Evolutionary conservation across 2,113 vertebrate genomes (phyloP).

Genomic region (Alligator sinensis): DNA sequence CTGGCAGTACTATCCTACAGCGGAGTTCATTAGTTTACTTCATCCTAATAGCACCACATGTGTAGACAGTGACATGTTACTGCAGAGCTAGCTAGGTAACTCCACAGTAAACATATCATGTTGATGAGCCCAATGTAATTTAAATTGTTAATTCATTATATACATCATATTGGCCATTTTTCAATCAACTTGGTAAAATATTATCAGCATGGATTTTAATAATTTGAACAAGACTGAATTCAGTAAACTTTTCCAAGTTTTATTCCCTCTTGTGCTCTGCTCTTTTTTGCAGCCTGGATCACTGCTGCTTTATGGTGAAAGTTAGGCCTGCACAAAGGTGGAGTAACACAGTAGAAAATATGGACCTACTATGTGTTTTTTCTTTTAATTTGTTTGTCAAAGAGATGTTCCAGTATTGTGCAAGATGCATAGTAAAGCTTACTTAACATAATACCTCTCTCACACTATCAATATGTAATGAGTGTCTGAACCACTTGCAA

Average conservation of each 20-base stretch:
- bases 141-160: background rate
- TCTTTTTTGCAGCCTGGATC: background rate
- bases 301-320: background rate
- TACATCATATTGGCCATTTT: background rate
- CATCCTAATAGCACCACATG: too few species aligned
- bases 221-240: background rate
- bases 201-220: background rate
- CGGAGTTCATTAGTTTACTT: too few species aligned
- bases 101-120: too few species aligned
- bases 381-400: background rate
- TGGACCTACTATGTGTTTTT: background rate
- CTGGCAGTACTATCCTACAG: too few species aligned
- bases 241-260: background rate
- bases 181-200: background rate
- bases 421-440: background rate
- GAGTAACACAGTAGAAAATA: background rate
- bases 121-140: background rate
- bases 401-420: background rate
- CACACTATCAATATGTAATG: background rate
- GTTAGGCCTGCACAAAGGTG: background rate
- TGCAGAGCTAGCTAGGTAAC: too few species aligned
- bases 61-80: too few species aligned
- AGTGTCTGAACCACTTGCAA: background rate
- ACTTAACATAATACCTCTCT: background rate
- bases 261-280: background rate